phyloP scores from a whole-genome alignment of 2,888 invertebrate genomes.

The Diarsia rubi region DNA sequence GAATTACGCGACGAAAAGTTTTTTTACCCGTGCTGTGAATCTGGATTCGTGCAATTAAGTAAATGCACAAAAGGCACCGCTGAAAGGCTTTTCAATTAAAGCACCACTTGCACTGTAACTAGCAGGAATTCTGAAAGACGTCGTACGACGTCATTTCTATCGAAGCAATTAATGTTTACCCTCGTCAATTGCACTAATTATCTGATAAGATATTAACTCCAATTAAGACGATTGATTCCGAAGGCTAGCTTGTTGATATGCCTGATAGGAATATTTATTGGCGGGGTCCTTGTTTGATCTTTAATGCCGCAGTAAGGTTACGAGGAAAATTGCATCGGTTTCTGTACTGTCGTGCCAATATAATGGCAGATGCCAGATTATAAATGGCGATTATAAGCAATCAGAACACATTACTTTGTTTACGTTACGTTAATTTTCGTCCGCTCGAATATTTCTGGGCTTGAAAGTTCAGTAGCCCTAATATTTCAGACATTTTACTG shows the following conservation, averaged over 20 bases:
- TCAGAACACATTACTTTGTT: constrained; percentile 44
- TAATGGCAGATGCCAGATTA: background rate
- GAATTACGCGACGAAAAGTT: constrained; percentile 39
- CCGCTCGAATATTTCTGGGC: background rate
- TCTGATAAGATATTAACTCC: constrained; percentile 64
- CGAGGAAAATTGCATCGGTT: constrained; percentile 18
- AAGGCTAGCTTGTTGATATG: constrained; percentile 67
- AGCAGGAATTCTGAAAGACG: constrained; percentile 12
- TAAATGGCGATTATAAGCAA: background rate
- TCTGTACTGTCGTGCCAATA: constrained; percentile 5
- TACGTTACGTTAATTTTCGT: constrained; percentile 33
- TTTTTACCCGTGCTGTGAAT: constrained; percentile 39
- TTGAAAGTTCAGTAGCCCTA: background rate
- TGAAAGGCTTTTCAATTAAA: constrained; percentile 39
- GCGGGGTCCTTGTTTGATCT: constrained; percentile 42
- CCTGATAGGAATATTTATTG: constrained; percentile 50
- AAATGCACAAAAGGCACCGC: constrained; percentile 33
- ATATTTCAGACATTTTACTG: background rate
- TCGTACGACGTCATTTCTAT: constrained; percentile 50
- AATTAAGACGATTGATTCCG: constrained; percentile 66
- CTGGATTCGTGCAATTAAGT: constrained; percentile 22
- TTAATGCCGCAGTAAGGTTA: constrained; percentile 24
- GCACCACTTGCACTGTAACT: constrained; percentile 17
- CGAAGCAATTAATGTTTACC: constrained; percentile 59
- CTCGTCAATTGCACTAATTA: constrained; percentile 62